Evolutionary conservation across 2,797 vertebrate species (phyloP).

Genomic region (Darevskia nairensis): DNA sequence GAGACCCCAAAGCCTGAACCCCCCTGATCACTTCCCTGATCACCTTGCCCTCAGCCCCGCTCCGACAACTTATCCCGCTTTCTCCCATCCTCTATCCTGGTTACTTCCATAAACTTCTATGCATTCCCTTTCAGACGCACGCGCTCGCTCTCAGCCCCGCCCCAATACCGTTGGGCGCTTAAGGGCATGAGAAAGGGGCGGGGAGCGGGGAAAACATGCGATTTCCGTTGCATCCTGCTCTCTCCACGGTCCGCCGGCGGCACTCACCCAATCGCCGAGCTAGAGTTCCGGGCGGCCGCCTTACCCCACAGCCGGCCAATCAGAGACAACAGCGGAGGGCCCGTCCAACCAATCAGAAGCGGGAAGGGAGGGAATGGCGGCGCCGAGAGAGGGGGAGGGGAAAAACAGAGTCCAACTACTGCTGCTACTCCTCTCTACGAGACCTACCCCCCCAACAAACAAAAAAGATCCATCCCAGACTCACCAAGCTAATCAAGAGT

Average conservation of each 20-base stretch:
- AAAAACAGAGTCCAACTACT: not conserved
- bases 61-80: too few relatives aligned
- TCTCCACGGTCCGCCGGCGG: conserved; percentile 9
- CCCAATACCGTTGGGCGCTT: not conserved
- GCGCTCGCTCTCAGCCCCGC: not conserved
- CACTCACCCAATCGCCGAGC: not conserved
- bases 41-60: not conserved
- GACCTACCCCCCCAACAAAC: not conserved
- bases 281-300: conserved; percentile 31
- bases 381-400: not conserved
- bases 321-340: conserved; percentile 45
- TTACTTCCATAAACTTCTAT: too few relatives aligned
- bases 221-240: not conserved
- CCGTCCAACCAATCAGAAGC: conserved; percentile 54
- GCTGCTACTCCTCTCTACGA: conserved; percentile 36
- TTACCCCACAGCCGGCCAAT: conserved; percentile 66
- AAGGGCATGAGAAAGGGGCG: not conserved
- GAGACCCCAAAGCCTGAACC: too few relatives aligned
- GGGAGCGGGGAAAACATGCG: not conserved
- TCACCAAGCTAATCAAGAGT: conserved; percentile 46
- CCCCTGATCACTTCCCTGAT: too few relatives aligned
- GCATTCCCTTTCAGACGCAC: not conserved
- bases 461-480: conserved; percentile 10
- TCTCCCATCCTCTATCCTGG: not conserved
- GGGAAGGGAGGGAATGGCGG: conserved; percentile 39